Conservation (phyloP, 2,797 vertebrate genomes). For the Limosa lapponica region DNA sequence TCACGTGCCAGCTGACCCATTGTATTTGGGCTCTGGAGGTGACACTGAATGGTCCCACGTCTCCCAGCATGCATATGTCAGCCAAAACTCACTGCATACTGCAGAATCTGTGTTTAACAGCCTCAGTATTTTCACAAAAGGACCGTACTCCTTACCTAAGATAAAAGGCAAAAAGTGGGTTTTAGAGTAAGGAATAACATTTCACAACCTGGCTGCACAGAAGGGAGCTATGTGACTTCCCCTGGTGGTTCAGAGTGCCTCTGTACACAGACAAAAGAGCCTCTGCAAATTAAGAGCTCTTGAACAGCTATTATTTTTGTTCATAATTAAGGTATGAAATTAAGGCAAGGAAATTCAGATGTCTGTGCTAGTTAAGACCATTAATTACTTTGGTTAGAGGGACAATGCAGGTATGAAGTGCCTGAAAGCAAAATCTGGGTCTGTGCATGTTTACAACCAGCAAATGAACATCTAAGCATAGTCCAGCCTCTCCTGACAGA, state of each 20-base stretch:
- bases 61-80: not conserved
- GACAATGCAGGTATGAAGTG: not conserved
- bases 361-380: not conserved
- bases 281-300: not conserved
- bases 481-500: not conserved
- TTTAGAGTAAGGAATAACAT: not conserved
- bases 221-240: not conserved
- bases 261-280: not conserved
- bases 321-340: not conserved
- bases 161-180: accelerated
- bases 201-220: not conserved
- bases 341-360: not conserved
- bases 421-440: not conserved
- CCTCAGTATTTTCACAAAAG: not conserved
- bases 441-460: not conserved
- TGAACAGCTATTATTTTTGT: not conserved
- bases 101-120: not conserved
- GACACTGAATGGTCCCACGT: not conserved
- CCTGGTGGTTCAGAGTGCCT: not conserved
- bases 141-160: not conserved
- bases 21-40: not conserved
- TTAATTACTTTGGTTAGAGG: not conserved
- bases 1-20: not conserved
- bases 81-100: not conserved
- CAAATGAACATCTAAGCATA: not conserved